These are phyloP conservation scores for Hymenochirus boettgeri DNA, from an alignment of 2,113 vertebrate genomes.

Conservation along the genomic window DNA sequence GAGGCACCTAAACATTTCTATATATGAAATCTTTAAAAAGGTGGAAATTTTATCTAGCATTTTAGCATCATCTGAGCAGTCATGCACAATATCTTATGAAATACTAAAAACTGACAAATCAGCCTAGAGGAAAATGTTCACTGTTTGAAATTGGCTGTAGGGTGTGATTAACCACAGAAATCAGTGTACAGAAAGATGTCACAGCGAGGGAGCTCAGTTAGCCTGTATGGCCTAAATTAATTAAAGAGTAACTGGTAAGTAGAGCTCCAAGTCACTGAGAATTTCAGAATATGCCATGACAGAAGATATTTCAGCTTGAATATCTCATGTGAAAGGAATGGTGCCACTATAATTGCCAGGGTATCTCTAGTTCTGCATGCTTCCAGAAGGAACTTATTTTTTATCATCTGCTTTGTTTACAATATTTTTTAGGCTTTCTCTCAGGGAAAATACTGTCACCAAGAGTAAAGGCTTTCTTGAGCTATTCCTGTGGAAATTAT, in stretches of 20 bases:
- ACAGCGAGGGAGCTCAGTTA: slow-evolving; percentile 19
- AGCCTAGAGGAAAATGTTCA: slow-evolving; percentile 28
- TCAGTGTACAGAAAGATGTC: slow-evolving; percentile 27
- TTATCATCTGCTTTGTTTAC: slow-evolving; percentile 42
- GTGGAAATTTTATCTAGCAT: background rate
- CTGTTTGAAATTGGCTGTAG: slow-evolving; percentile 4
- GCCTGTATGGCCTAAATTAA: slow-evolving; percentile 33
- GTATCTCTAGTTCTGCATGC: slow-evolving; percentile 19
- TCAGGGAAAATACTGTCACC: slow-evolving; percentile 36
- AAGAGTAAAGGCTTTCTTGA: slow-evolving; percentile 25
- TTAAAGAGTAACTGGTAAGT: slow-evolving; percentile 40
- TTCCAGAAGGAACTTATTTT: slow-evolving; percentile 34
- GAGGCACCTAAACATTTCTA: background rate
- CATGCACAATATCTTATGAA: slow-evolving; percentile 8
- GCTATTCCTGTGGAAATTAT: slow-evolving; percentile 32
- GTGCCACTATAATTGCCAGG: slow-evolving; percentile 20
- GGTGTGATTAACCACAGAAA: slow-evolving; percentile 29
- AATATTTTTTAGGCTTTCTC: slow-evolving; percentile 35
- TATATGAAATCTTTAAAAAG: background rate
- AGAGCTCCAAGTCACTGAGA: slow-evolving; percentile 27
- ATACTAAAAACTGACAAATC: slow-evolving; percentile 27
- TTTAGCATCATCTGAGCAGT: slow-evolving; percentile 13
- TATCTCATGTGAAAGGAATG: slow-evolving; percentile 36
- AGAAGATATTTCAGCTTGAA: slow-evolving; percentile 23
- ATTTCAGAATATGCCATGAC: slow-evolving; percentile 32